phyloP scores from a whole-genome alignment of 2,888 invertebrate species.

The Polydrusus pterygomalis region DNA sequence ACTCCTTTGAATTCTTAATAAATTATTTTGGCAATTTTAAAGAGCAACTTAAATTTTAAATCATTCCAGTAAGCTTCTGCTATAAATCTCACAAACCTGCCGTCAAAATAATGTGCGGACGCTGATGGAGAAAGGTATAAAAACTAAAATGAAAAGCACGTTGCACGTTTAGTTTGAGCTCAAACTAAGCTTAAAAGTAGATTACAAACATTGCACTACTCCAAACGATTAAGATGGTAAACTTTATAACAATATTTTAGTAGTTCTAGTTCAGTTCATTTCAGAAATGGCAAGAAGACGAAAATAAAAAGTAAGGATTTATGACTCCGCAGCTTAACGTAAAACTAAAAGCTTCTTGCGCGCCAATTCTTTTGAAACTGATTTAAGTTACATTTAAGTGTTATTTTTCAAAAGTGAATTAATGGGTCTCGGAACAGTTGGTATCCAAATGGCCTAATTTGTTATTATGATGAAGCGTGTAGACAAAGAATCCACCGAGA shows the following conservation, averaged over 20 bases:
- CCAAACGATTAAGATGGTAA: slow-evolving; percentile 40
- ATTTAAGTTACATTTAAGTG: slow-evolving; percentile 42
- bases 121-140: slow-evolving; percentile 17
- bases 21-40: no score
- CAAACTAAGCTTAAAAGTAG: slow-evolving; percentile 37
- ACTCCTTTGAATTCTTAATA: no score
- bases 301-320: slow-evolving; percentile 35
- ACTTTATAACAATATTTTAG: slow-evolving; percentile 48
- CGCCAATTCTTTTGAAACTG: slow-evolving; percentile 36
- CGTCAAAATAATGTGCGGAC: background rate
- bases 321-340: slow-evolving; percentile 43
- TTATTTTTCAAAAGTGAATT: slow-evolving; percentile 43
- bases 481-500: slow-evolving; percentile 33
- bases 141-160: slow-evolving; percentile 30
- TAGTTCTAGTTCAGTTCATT: slow-evolving; percentile 34
- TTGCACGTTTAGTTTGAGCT: slow-evolving; percentile 35
- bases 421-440: slow-evolving; percentile 37
- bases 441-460: slow-evolving; percentile 44
- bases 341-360: slow-evolving; percentile 44
- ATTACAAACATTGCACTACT: slow-evolving; percentile 42
- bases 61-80: background rate
- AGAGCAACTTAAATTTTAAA: background rate
- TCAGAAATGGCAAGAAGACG: slow-evolving; percentile 33
- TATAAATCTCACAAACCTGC: slow-evolving; percentile 7
- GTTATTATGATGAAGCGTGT: slow-evolving; percentile 38